Conservation (phyloP, 2,888 invertebrate genomes). For the Minunthozetes semirufus region DNA sequence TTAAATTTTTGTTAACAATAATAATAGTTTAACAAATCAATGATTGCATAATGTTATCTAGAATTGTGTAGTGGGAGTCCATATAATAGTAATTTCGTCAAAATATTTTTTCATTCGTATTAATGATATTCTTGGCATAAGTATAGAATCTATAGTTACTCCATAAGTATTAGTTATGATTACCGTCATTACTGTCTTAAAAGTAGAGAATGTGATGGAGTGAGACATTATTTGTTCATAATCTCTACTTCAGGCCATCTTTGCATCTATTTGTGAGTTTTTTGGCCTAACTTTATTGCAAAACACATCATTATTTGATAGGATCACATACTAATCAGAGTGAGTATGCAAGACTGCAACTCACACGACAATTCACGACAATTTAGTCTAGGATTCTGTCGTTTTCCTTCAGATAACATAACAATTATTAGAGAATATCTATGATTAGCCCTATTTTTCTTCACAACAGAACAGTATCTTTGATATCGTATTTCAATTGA, state of each 20-base stretch:
- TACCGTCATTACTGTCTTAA: no score
- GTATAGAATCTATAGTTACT: no score
- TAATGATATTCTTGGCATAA: no score
- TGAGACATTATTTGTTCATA: neutral
- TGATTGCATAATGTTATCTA: no score
- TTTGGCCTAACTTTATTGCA: neutral
- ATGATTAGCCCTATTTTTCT: neutral
- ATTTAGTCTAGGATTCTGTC: neutral
- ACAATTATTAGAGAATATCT: neutral
- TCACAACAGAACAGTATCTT: neutral
- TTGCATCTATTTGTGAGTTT: neutral
- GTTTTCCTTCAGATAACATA: neutral
- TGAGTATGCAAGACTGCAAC: neutral
- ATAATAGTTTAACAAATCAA: no score
- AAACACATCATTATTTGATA: constrained; percentile 3
- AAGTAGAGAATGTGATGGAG: neutral
- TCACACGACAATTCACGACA: neutral
- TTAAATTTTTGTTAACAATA: no score
- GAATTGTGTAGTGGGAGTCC: no score
- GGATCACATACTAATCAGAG: neutral
- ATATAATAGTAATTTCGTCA: no score
- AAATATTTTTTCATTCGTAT: no score
- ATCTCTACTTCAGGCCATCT: constrained; percentile 5
- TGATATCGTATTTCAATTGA: neutral
- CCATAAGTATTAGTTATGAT: no score